Conservation (phyloP, 2,888 invertebrate genomes). For the Amorpha juglandis region DNA sequence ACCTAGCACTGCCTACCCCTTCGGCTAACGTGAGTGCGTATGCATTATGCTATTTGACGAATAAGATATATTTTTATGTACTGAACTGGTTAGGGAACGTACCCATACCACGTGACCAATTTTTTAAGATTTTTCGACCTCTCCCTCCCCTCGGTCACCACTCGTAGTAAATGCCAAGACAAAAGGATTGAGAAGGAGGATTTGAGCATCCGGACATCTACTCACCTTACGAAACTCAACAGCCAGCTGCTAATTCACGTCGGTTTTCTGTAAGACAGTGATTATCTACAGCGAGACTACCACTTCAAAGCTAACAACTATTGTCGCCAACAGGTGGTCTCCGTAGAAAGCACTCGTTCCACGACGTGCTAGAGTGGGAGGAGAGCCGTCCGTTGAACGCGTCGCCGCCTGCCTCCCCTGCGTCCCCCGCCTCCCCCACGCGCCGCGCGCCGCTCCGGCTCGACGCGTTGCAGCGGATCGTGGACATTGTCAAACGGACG, state of each 20-base stretch:
- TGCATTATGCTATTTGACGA: too few relatives aligned
- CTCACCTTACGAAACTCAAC: neutral
- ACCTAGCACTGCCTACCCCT: too few relatives aligned
- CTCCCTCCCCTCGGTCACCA: too few relatives aligned
- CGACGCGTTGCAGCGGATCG: slow-evolving; percentile 93
- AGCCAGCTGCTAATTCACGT: neutral
- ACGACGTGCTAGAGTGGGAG: slow-evolving; percentile 90
- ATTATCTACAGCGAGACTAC: too few relatives aligned
- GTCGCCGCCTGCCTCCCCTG: slow-evolving; percentile 87
- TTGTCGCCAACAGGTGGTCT: slow-evolving; percentile 73
- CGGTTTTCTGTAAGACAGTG: neutral
- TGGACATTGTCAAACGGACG: slow-evolving; percentile 93
- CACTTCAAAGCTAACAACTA: neutral
- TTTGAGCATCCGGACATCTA: too few relatives aligned
- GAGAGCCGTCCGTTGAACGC: slow-evolving; percentile 75
- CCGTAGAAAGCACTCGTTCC: slow-evolving; percentile 91
- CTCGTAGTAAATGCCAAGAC: too few relatives aligned
- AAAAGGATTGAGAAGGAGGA: too few relatives aligned
- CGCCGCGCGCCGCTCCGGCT: slow-evolving; percentile 83
- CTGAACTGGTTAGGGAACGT: too few relatives aligned
- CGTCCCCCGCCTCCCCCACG: slow-evolving; percentile 89
- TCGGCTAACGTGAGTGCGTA: too few relatives aligned
- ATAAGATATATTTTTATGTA: too few relatives aligned
- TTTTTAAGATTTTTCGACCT: too few relatives aligned
- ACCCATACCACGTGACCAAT: too few relatives aligned